Evolutionary conservation across 2,797 vertebrate species (phyloP), one percentile per base, ranked within the genome.

Genomic region (Microctenopoma lineatum): DNA sequence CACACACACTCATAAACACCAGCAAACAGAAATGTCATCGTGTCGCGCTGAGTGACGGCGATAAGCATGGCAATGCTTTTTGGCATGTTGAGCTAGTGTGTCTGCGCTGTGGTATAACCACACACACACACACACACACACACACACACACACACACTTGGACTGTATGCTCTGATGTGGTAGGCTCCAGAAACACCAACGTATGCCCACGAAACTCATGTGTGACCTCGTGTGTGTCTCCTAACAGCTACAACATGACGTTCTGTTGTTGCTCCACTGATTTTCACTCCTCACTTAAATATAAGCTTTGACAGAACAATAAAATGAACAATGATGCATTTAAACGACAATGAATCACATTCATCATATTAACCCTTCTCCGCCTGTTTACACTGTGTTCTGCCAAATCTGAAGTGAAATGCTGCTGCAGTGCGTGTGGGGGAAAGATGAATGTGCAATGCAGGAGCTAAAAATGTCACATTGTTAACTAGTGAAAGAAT

Each of bases 1-100:
- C 13, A 32, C 44, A 48, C 14, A 68, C 25, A 54, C 63, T 14
- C 38, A 70, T 15, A 80, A 54, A 75, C 64, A 80, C 59, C 57
- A 72, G 61, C 58, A 73, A 73, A 82, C 66, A 77, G 70, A 70
- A 84, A 84, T 82, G 80, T 86, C 86, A 82, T 58, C 18, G 60
- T 81, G 80, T 84, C 81, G 70, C 1, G 3, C 42, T 83, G 65
- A 81, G 79, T 70, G 83, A 84, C 78, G 67, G 57, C 62, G 75
- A 74, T 13, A 21, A 69, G 66, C 54, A 16, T 12, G 26, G 29
- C 67, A 60, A 79, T 73, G 59, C 1, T 2, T 67, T 73, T 25
- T 71, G 83, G 83, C 83, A 83, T 77, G 44, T 44, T n/a, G 12
- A 39, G 59, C 66, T 78, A 67, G 68, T 70, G 46, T 70, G 57